Evolutionary conservation across 2,113 vertebrate species (phyloP).

Genomic region (Okapia johnstoni): DNA sequence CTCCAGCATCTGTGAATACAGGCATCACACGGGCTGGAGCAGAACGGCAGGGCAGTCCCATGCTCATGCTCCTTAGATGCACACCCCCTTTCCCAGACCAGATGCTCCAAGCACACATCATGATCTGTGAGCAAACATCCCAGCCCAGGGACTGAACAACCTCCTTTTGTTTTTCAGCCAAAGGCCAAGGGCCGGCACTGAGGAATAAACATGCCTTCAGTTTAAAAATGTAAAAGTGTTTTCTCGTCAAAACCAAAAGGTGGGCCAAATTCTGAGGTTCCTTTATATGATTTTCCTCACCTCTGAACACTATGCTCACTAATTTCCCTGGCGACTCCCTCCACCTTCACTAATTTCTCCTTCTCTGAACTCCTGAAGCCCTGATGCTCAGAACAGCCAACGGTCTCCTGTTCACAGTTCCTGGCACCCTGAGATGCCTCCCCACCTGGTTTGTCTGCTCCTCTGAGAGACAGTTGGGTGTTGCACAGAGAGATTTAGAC

Average conservation of each 20-base stretch:
- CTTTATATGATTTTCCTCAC: conserved; percentile 31
- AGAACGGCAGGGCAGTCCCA: neutral
- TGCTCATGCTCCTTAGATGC: neutral
- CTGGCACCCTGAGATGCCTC: neutral
- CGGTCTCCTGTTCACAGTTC: rapidly evolving
- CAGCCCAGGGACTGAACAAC: conserved; percentile 41
- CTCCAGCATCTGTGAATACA: neutral
- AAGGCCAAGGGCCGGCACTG: conserved; percentile 7
- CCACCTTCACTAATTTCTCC: neutral
- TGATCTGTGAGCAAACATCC: conserved; percentile 24
- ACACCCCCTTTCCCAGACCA: neutral
- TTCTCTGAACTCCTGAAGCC: neutral
- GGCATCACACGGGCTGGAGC: neutral
- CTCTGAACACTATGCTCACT: neutral
- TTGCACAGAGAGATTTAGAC: neutral
- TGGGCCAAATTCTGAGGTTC: conserved; percentile 19
- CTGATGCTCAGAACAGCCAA: neutral
- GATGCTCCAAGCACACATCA: neutral
- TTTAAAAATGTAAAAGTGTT: conserved; percentile 19
- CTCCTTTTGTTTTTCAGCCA: conserved; percentile 53
- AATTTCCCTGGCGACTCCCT: neutral
- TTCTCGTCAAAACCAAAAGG: neutral
- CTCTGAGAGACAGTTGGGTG: neutral
- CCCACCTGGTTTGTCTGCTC: neutral
- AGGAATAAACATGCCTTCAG: conserved; percentile 54